Base-by-base conservation (phyloP, 2,888 invertebrate species). In the Sipunculus nudus region DNA sequence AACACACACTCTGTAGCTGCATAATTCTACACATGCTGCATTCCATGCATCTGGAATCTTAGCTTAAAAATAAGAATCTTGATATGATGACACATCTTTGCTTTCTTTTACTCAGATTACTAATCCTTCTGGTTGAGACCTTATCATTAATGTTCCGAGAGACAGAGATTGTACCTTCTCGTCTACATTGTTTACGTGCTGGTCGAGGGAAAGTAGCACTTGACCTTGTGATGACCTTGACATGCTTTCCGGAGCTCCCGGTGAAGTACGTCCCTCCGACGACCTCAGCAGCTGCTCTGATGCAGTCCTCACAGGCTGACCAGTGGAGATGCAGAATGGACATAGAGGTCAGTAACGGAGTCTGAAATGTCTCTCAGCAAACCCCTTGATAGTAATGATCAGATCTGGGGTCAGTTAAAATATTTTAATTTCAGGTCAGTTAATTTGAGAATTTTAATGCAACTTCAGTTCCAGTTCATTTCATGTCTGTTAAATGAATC, bases 61-160 rank as follows among this genome's bases (percentile, higher is more conserved):
- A 48, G 8, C 2, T 46, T 21, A 26, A n/a, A 35, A 10, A 10
- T 26, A 25, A 26, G 23, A 26, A 13, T 16, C 10, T 16, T 16
- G 38, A 26, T 21, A 41, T 8, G 23, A 41, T 4, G 29, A n/a
- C 19, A 6, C 19, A 21, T n/a, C 28, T 28, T n/a, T 32, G 26
- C 8, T 39, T 13, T 19, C 16, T 49, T 21, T 41, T 25, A 48
- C 61, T 25, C 52, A 70, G 71, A 50, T 53, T 57, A 13, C 58
- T 63, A 26, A 72, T 76, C 19, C 63, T 79, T 25, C 41, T 79
- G 29, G 61, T 76, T 21, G 77, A 78, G 45, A 77, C 77, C 5
- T 60, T 81, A 31, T 72, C 74, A 60, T 66, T 76, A 47, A 79
- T 80, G 79, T 76, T 81, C 53, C 71, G 78, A 28, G 81, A 81